phyloP scores from a whole-genome alignment of 2,888 invertebrate genomes.

The Pandemis heparana region DNA sequence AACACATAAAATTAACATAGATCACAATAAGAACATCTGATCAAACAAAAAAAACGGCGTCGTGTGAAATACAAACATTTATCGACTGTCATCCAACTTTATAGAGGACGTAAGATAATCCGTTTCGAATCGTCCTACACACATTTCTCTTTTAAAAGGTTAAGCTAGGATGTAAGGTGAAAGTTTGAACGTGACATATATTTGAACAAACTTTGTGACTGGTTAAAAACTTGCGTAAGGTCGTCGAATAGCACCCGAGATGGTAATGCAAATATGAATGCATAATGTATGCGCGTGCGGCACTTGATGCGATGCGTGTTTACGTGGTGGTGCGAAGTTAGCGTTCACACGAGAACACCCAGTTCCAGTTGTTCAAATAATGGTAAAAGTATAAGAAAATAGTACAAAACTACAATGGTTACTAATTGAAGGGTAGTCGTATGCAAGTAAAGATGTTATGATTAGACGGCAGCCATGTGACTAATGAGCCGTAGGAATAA shows the following conservation, averaged over 20 bases:
- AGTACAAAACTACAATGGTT: constrained; percentile 7
- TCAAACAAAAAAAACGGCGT: constrained; percentile 16
- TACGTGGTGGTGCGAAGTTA: constrained; percentile 43
- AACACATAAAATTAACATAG: constrained; percentile 17
- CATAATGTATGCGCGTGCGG: constrained; percentile 44
- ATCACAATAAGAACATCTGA: constrained; percentile 22
- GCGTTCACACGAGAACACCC: constrained; percentile 49
- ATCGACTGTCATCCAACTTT: constrained; percentile 12
- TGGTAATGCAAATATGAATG: constrained; percentile 45
- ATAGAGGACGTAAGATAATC: neutral
- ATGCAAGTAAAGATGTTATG: neutral
- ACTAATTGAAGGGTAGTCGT: constrained; percentile 13
- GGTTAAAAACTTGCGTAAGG: constrained; percentile 22
- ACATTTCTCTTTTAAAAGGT: constrained; percentile 24
- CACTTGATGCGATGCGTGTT: constrained; percentile 47
- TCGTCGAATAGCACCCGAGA: constrained; percentile 33
- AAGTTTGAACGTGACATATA: constrained; percentile 29
- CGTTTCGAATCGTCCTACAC: constrained; percentile 24
- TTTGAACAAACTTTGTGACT: constrained; percentile 14
- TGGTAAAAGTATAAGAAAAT: constrained; percentile 25
- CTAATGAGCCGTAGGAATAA: neutral
- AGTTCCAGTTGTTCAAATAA: constrained; percentile 52
- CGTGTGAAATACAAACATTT: constrained; percentile 22
- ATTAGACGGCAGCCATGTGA: neutral
- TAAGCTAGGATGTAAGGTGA: constrained; percentile 3